These are phyloP conservation scores for Macropodus opercularis DNA, from an alignment of 2,797 vertebrate species.

Conservation along the genomic window DNA sequence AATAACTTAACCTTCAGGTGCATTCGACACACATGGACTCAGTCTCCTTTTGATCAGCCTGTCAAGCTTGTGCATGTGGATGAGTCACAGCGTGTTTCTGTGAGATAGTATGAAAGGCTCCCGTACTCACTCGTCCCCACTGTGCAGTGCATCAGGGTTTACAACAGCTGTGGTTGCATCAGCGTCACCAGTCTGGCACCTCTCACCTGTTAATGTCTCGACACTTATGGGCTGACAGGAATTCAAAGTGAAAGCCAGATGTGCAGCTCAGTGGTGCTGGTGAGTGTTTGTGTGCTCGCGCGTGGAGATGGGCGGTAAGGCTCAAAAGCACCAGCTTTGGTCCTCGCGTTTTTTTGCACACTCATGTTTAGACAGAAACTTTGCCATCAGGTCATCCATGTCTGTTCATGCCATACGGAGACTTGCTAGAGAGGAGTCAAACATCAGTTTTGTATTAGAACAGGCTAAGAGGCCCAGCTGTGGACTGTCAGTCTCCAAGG, in stretches of 20 bases:
- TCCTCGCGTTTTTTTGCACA: too few relatives aligned
- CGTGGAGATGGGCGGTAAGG: too few relatives aligned
- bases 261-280: not conserved
- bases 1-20: not conserved
- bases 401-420: too few relatives aligned
- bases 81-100: slow-evolving; percentile 12
- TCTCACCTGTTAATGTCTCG: slow-evolving; percentile 15
- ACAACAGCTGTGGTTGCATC: slow-evolving; percentile 57
- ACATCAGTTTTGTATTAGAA: not conserved
- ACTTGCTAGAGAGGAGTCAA: not conserved
- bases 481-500: slow-evolving; percentile 2
- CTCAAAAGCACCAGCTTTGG: too few relatives aligned
- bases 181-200: slow-evolving; percentile 17
- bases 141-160: too few relatives aligned
- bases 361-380: not conserved
- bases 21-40: not conserved
- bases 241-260: slow-evolving; percentile 28
- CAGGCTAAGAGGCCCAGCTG: slow-evolving; percentile 7
- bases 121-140: not conserved
- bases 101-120: slow-evolving; percentile 2
- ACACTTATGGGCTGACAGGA: slow-evolving; percentile 11
- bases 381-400: too few relatives aligned
- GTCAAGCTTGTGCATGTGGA: slow-evolving; percentile 4
- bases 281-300: not conserved
- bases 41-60: not conserved